Evolutionary conservation across 2,888 invertebrate species (phyloP), one percentile per base, ranked within the genome.

Genomic region (Clivina fossor): DNA sequence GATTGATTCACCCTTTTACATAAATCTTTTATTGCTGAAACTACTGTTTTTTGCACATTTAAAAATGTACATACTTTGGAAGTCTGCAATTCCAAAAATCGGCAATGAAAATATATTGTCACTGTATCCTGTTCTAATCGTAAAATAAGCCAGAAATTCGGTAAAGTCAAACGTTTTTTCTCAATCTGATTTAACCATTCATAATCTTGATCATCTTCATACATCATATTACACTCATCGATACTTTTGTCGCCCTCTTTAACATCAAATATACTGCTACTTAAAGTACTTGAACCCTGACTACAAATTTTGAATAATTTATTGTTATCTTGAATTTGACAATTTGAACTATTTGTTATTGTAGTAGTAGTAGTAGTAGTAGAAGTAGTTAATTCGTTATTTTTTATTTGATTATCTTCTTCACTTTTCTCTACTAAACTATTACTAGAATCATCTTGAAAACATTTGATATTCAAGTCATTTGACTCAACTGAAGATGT

Each of bases 131-230:
- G 71, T 53, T 79, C 77, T 5, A 86, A 75, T 62, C 78, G 78
- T 69, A 86, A 75, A 56, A 87, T 82, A 18, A 86, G 72, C 87
- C 87, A 88, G 69, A 87, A 87, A 65, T 83, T 82, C 0, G 86
- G 86, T 58, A 85, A 70, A 22, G 74, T 67, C n/a, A 72, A 71
- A 56, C 79, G 70, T 47, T 75, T 77, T 48, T 74, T 74, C 59
- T 79, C 80, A 9, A 80, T 67, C 54, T 78, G 77, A 54, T 72
- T 69, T 8, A 81, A 67, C 79, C 80, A 80, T 43, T 79, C 80
- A 62, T 72, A 79, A 59, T 82, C 81, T 54, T 80, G 78, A 49
- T 79, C 82, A 47, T 78, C 77, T 62, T 81, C 80, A 67, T 83
- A 83, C 43, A 15, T 16, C n/a, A n/a, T n/a, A n/a, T n/a, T n/a